phyloP scores from a whole-genome alignment of 2,797 vertebrate species.

The Pipistrellus pipistrellus region DNA sequence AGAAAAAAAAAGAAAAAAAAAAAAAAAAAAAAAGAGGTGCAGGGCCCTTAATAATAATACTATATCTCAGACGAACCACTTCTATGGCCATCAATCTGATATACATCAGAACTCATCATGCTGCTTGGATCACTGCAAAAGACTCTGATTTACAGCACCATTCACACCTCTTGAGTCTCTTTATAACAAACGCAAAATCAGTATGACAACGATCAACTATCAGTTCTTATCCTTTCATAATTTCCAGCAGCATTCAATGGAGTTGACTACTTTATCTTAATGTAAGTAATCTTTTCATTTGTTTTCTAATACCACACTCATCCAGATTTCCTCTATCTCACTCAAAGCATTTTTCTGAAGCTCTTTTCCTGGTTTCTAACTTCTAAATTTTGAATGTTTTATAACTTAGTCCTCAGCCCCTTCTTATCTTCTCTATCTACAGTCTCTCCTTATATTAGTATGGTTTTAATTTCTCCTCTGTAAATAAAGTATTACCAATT shows the following conservation, averaged over 20 bases:
- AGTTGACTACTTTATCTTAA: background rate
- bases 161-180: background rate
- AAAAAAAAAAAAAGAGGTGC: background rate
- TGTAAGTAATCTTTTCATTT: background rate
- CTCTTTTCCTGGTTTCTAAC: background rate
- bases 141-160: background rate
- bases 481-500: background rate
- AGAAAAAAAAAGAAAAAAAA: too few relatives aligned
- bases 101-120: background rate
- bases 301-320: background rate
- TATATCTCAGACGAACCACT: background rate
- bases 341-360: background rate
- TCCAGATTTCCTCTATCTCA: background rate
- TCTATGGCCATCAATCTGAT: background rate
- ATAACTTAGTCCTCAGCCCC: rapidly evolving
- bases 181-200: background rate
- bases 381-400: background rate
- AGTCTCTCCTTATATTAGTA: background rate
- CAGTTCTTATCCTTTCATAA: background rate
- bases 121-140: background rate
- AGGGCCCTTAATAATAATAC: background rate
- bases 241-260: background rate
- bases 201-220: background rate
- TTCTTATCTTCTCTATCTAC: background rate
- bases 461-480: background rate